A percentile compares a stretch with the other conserved stretches of the same genome.
phyloP scores from a whole-genome alignment of 2,888 invertebrate genomes.

The Microctonus hyperodae region DNA sequence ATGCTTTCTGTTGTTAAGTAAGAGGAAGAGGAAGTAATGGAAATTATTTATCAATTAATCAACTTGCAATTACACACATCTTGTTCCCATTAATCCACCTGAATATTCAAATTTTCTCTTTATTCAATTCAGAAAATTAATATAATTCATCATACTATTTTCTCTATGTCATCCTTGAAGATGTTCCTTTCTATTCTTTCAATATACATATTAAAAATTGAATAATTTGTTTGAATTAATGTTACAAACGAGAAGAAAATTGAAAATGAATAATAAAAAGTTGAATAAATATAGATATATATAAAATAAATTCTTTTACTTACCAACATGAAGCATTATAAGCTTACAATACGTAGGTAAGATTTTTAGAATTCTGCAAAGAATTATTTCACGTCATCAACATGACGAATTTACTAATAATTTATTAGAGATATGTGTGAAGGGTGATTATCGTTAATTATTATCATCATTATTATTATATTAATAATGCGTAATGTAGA shows the following conservation, averaged over 20 bases:
- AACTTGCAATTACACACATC: not conserved
- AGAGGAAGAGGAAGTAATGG: constrained; percentile 38
- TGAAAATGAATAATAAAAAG: not conserved
- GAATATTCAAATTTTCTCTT: not conserved
- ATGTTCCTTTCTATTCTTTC: not conserved
- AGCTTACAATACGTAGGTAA: not conserved
- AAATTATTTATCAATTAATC: constrained; percentile 1
- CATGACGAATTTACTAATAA: not conserved
- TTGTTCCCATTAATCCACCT: not conserved
- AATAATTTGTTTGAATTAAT: too few species aligned
- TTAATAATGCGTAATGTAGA: constrained; percentile 4
- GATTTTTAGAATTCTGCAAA: constrained; percentile 6
- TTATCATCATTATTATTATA: not conserved
- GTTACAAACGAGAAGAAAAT: not conserved
- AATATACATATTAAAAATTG: not conserved
- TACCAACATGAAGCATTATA: constrained; percentile 16
- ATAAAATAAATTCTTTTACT: constrained; percentile 3
- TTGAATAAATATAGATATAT: not conserved
- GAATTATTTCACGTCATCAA: constrained; percentile 3
- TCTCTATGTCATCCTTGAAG: not conserved
- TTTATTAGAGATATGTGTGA: not conserved
- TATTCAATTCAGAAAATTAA: not conserved
- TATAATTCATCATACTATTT: not conserved
- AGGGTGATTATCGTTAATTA: not conserved
- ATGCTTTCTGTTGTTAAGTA: constrained; percentile 60